A percentile compares a stretch with the other conserved stretches of the same genome.
Evolutionary conservation across 2,888 invertebrate genomes (phyloP).

Genomic region (Dryomyza anilis): DNA sequence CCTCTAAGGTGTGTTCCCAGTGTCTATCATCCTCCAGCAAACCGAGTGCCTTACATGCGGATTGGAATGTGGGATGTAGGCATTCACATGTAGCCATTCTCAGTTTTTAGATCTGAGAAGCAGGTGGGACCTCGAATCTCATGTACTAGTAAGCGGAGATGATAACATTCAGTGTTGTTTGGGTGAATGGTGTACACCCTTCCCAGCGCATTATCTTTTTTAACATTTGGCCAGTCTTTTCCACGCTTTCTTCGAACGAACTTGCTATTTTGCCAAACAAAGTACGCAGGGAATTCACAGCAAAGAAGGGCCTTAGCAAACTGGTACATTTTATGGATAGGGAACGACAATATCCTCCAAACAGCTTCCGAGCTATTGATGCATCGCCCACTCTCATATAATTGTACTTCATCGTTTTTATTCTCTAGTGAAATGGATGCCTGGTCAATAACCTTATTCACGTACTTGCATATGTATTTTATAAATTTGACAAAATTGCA

Average conservation of each 20-base stretch:
- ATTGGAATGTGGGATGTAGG: constrained; percentile 7
- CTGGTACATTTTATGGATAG: constrained; percentile 17
- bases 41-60: background rate
- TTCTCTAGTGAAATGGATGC: constrained; percentile 3
- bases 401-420: constrained; percentile 13
- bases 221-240: constrained; percentile 2
- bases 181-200: constrained; percentile 22
- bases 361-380: constrained; percentile 24
- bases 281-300: constrained; percentile 17
- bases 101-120: constrained; percentile 18
- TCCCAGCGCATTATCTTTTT: constrained; percentile 15
- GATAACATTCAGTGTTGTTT: constrained; percentile 14
- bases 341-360: constrained; percentile 16
- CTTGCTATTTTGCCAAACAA: constrained; percentile 1
- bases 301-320: constrained; percentile 24
- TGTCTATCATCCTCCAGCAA: constrained; percentile 29
- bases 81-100: no score
- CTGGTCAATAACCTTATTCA: constrained; percentile 12
- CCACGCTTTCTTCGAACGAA: constrained; percentile 21
- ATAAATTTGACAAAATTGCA: constrained; percentile 12
- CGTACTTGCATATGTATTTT: constrained; percentile 18
- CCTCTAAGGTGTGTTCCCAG: constrained; percentile 25
- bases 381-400: constrained; percentile 22
- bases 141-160: constrained; percentile 18
- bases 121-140: constrained; percentile 20